Conservation (phyloP, 2,797 vertebrate species). For the Melanotaenia pygmaea region DNA sequence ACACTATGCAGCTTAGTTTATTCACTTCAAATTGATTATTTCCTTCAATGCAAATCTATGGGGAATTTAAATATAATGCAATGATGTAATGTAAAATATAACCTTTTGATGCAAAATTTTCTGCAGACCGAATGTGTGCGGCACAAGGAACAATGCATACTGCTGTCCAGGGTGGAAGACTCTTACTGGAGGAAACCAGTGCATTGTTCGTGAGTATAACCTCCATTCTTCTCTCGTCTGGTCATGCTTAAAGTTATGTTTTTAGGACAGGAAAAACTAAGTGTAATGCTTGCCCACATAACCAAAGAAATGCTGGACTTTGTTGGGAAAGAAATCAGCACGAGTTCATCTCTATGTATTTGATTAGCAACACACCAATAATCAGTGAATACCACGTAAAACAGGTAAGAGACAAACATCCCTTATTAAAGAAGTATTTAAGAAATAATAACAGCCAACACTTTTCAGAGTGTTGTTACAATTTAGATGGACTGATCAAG, state of each 20-base stretch:
- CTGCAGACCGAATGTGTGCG: slow-evolving; percentile 95
- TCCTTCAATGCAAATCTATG: no score
- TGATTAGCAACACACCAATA: no score
- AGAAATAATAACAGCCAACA: not conserved
- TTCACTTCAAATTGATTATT: not conserved
- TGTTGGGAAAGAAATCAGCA: not conserved
- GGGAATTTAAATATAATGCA: not conserved
- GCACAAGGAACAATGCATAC: slow-evolving; percentile 94
- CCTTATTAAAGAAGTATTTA: no score
- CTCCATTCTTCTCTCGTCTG: slow-evolving; percentile 5
- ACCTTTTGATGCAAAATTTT: slow-evolving; percentile 40
- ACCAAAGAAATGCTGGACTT: not conserved
- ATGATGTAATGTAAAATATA: slow-evolving; percentile 15
- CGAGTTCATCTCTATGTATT: not conserved
- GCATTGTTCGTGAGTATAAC: slow-evolving; percentile 96
- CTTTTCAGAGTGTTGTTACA: no score
- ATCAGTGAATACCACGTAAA: no score
- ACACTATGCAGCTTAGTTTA: not conserved
- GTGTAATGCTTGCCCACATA: not conserved
- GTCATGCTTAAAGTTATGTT: not conserved
- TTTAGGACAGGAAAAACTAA: not conserved
- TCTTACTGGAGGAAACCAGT: slow-evolving; percentile 97
- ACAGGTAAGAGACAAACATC: no score
- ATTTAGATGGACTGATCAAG: no score
- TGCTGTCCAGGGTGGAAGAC: slow-evolving; percentile 99